phyloP scores from a whole-genome alignment of 2,888 invertebrate species.

The Drosophila meridiana region DNA sequence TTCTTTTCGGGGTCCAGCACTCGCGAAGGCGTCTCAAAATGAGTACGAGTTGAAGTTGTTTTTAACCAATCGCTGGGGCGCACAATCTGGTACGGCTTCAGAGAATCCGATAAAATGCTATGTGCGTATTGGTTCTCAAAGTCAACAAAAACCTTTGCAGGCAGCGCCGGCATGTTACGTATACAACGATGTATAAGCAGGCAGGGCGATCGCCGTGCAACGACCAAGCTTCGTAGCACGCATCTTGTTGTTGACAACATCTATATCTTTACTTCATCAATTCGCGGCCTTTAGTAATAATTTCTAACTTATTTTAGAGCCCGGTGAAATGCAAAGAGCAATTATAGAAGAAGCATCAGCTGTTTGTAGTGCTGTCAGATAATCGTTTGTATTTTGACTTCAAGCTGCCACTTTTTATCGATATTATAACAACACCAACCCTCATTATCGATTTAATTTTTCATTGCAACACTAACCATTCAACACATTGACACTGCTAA shows the following conservation, averaged over 20 bases:
- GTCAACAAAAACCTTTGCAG: constrained; percentile 75
- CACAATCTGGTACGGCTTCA: constrained; percentile 77
- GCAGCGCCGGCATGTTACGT: constrained; percentile 24
- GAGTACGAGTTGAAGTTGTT: neutral
- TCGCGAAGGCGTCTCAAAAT: constrained; percentile 1
- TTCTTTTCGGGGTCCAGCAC: constrained; percentile 39
- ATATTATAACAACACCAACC: too few relatives aligned
- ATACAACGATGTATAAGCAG: constrained; percentile 40
- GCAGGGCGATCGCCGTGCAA: constrained; percentile 8
- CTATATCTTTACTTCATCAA: constrained; percentile 34
- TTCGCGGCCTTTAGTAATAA: too few relatives aligned
- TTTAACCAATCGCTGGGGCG: constrained; percentile 19
- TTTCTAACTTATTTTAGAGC: too few relatives aligned
- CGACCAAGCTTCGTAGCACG: constrained; percentile 34
- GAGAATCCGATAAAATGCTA: constrained; percentile 69
- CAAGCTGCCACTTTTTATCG: too few relatives aligned
- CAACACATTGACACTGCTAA: too few relatives aligned
- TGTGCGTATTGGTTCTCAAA: constrained; percentile 83
- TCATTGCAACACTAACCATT: too few relatives aligned
- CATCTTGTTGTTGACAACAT: constrained; percentile 42
- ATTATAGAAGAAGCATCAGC: constrained; percentile 14
- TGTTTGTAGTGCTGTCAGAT: constrained; percentile 8
- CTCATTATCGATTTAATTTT: too few relatives aligned
- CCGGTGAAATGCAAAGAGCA: neutral
- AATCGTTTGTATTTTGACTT: too few relatives aligned